These are phyloP conservation scores for Popillia japonica DNA, from an alignment of 1,140 invertebrate species.

Conservation along the genomic window DNA sequence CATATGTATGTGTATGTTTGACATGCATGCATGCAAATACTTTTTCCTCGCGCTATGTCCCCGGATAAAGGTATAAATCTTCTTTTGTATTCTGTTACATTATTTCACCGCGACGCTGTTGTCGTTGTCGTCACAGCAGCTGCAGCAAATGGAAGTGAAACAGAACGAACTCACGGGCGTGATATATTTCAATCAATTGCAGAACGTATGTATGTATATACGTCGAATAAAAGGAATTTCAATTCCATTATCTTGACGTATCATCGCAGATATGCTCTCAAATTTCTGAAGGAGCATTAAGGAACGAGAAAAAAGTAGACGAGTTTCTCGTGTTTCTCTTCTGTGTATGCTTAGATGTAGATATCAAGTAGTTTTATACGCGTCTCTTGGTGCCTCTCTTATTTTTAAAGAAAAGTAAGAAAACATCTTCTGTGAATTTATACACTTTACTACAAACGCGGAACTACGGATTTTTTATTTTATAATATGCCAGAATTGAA, in stretches of 20 bases:
- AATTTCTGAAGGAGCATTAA: constrained; percentile 1
- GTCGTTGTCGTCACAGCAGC: background rate
- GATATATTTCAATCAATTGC: constrained; percentile 11
- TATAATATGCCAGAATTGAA: too few relatives aligned
- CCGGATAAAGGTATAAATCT: constrained; percentile 5
- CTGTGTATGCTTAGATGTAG: background rate
- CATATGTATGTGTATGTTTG: background rate
- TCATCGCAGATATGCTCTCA: background rate
- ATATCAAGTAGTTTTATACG: background rate
- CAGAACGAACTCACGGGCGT: background rate
- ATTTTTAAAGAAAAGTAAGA: background rate
- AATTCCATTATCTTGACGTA: constrained; percentile 18
- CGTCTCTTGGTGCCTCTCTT: background rate
- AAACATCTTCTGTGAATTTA: background rate
- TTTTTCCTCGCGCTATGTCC: background rate
- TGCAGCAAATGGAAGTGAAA: background rate
- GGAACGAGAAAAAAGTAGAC: background rate
- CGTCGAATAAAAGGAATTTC: constrained; percentile 5
- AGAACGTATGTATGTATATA: background rate
- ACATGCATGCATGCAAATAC: background rate
- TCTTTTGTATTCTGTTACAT: constrained; percentile 1
- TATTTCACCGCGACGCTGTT: background rate
- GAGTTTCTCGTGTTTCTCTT: background rate
- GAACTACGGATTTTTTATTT: too few relatives aligned
- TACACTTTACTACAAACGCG: too few relatives aligned